These are phyloP conservation scores for Bubalus kerabau DNA, from an alignment of 2,113 vertebrate species.

Conservation along the genomic window DNA sequence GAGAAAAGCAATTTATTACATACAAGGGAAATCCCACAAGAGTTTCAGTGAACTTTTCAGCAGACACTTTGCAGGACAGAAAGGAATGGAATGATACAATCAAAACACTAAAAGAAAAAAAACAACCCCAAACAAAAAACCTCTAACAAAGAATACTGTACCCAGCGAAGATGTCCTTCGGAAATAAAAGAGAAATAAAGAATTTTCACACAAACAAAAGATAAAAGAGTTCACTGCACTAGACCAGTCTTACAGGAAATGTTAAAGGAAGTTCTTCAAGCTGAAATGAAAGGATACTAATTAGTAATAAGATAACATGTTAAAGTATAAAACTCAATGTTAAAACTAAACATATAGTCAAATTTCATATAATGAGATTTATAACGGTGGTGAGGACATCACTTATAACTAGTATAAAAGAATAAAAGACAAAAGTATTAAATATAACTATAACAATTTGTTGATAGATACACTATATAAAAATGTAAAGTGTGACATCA, in stretches of 20 bases:
- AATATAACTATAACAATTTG: background rate
- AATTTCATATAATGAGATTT: background rate
- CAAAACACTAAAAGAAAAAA: background rate
- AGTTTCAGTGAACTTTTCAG: background rate
- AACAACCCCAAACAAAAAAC: fast-evolving
- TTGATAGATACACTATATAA: background rate
- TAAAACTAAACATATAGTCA: background rate
- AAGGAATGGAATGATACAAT: background rate
- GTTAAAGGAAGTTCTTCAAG: background rate
- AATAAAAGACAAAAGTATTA: background rate
- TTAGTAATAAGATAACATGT: background rate
- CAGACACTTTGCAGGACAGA: background rate
- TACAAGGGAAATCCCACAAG: background rate
- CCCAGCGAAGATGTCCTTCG: background rate
- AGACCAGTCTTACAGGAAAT: background rate
- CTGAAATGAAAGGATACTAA: background rate
- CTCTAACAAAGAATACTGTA: background rate
- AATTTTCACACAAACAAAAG: background rate
- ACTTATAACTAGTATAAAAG: background rate
- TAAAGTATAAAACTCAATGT: background rate
- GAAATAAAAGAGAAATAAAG: background rate
- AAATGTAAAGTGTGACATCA: background rate
- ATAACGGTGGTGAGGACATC: background rate
- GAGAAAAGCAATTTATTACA: background rate
- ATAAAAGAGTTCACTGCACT: background rate